phyloP scores from a whole-genome alignment of 1,140 invertebrate species.

The Plutomurus gul region DNA sequence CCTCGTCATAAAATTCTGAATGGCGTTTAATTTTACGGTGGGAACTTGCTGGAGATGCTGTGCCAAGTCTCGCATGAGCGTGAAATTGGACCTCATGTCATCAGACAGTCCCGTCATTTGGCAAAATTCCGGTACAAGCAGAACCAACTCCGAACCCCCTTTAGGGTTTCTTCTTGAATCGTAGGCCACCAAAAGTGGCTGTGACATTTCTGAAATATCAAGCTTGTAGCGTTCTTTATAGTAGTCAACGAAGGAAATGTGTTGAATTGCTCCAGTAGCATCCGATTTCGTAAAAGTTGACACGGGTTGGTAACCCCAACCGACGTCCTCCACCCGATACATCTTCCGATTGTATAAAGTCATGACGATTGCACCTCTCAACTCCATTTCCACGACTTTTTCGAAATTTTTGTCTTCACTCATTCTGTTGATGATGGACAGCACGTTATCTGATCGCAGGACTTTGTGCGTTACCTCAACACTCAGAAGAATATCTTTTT shows the following conservation, averaged over 20 bases:
- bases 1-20: background rate
- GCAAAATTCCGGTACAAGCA: conserved; percentile 57
- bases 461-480: conserved; percentile 55
- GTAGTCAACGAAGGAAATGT: conserved; percentile 76
- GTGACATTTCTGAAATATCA: background rate
- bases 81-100: conserved; percentile 46
- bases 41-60: background rate
- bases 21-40: background rate
- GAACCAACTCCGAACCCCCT: conserved; percentile 51
- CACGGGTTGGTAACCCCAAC: conserved; percentile 70
- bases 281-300: conserved; percentile 67
- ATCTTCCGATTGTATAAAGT: conserved; percentile 74
- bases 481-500: conserved; percentile 71
- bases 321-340: conserved; percentile 79
- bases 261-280: conserved; percentile 55
- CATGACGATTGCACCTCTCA: conserved; percentile 61
- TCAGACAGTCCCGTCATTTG: conserved; percentile 57
- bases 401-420: background rate
- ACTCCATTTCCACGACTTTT: conserved; percentile 56
- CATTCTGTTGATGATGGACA: conserved; percentile 59
- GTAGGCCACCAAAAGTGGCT: conserved; percentile 36
- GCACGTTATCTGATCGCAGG: conserved; percentile 65
- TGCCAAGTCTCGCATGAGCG: background rate
- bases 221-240: conserved; percentile 64
- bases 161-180: conserved; percentile 45